Conservation (phyloP, 2,797 vertebrate species). For the Aldrovandia affinis region DNA sequence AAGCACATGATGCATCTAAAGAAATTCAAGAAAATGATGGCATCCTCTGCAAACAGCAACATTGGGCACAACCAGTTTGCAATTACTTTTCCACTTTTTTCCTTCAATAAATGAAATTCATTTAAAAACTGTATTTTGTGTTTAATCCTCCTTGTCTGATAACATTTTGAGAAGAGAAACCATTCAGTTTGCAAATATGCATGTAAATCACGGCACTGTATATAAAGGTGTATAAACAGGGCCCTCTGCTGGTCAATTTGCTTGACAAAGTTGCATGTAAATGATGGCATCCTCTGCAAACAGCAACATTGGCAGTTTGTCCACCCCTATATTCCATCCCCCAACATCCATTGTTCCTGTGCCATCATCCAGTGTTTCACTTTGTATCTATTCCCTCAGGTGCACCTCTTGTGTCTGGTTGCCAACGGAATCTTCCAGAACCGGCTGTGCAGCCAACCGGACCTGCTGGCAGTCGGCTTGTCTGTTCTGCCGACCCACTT, state of each 20-base stretch:
- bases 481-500: constrained; percentile 85
- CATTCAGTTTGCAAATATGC: too few relatives aligned
- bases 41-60: not conserved
- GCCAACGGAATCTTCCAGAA: constrained; percentile 87
- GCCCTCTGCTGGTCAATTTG: not conserved
- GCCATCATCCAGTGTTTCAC: not conserved
- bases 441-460: constrained; percentile 80
- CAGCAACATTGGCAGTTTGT: not conserved
- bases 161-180: too few relatives aligned
- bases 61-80: not conserved
- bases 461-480: constrained; percentile 85
- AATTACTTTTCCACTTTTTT: too few relatives aligned
- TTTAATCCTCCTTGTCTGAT: too few relatives aligned
- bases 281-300: not conserved
- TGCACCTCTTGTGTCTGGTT: constrained; percentile 92
- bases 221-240: not conserved
- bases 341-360: too few relatives aligned
- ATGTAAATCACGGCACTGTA: too few relatives aligned
- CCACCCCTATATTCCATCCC: not conserved
- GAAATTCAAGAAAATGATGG: too few relatives aligned
- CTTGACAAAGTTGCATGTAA: not conserved
- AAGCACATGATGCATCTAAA: too few relatives aligned
- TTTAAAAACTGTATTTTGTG: too few relatives aligned
- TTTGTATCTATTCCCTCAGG: constrained; percentile 67
- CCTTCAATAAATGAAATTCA: too few relatives aligned